phyloP scores from a whole-genome alignment of 1,140 invertebrate species.

The Saccostrea cuccullata region DNA sequence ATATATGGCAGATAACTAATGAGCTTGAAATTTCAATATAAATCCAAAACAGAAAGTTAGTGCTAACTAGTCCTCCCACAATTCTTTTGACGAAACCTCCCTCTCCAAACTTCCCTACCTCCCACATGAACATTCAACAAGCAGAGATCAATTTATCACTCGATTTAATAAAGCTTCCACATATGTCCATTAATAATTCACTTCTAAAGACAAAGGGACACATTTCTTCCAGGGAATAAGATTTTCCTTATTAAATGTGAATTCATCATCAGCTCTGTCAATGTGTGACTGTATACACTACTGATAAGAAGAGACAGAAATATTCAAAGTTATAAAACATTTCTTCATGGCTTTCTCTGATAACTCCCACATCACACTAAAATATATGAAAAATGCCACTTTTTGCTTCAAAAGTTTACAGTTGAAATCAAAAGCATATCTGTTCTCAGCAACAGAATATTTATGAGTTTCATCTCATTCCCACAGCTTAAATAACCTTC shows the following conservation, averaged over 20 bases:
- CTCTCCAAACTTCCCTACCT: neutral
- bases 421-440: neutral
- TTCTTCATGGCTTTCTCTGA: neutral
- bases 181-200: conserved; percentile 18
- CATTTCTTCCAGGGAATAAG: neutral
- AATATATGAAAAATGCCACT: neutral
- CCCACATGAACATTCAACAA: neutral
- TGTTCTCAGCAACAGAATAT: neutral
- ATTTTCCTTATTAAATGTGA: neutral
- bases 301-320: neutral
- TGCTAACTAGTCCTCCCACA: neutral
- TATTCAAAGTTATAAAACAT: neutral
- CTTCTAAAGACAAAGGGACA: neutral
- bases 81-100: neutral
- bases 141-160: conserved; percentile 3
- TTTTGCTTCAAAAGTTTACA: neutral
- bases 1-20: neutral
- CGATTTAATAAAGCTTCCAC: neutral
- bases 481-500: neutral
- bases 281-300: no score
- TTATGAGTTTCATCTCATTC: neutral
- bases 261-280: no score
- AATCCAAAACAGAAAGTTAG: neutral
- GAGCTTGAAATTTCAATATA: neutral
- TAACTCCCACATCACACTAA: neutral